Base-by-base conservation (phyloP, 2,888 invertebrate species). In the Tipula unca region DNA sequence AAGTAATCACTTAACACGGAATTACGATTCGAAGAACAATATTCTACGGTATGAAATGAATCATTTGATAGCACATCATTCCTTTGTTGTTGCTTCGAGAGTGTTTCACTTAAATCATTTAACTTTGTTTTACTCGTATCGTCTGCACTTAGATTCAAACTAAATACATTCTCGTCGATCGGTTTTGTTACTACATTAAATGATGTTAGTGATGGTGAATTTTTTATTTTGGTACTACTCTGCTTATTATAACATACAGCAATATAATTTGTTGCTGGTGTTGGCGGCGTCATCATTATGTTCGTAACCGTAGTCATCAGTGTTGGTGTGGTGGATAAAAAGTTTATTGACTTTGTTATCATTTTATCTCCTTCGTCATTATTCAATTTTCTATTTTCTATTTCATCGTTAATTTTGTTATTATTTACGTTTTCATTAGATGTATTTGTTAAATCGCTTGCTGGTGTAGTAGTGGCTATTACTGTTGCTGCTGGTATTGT, bases 331-430 rank as follows among this genome's bases (percentile, higher is more conserved):
- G 3, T 83, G n/a, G 83, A 17, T 32, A 83, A 32, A 29, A 83
- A 83, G 83, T 83, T 83, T 35, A 83, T 17, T 83, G 83, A 83
- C 83, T 83, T 83, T 83, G 29, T 83, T 83, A 29, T 83, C 35
- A 83, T 83, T 83, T 83, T 35, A 83, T 83, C 35, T 83, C 83
- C 83, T 32, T 83, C 83, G 35, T 83, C 83, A 83, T 25, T 69
- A 14, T 69, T 20, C 1, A 69, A 25, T 69, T 25, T 25, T 69
- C 25, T 20, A 69, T 69, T 69, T 69, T 69, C 69, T 69, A 69
- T 69, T 69, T 69, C 69, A 69, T 69, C 20, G 10, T 20, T 25
- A 25, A 69, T 69, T 69, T 69, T 69, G 25, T 69, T 69, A 25
- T 83, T 83, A 32, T 83, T 83, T 83, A 32, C 83, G 8, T 32